phyloP scores from a whole-genome alignment of 2,113 vertebrate species.

The Cathartes aura region DNA sequence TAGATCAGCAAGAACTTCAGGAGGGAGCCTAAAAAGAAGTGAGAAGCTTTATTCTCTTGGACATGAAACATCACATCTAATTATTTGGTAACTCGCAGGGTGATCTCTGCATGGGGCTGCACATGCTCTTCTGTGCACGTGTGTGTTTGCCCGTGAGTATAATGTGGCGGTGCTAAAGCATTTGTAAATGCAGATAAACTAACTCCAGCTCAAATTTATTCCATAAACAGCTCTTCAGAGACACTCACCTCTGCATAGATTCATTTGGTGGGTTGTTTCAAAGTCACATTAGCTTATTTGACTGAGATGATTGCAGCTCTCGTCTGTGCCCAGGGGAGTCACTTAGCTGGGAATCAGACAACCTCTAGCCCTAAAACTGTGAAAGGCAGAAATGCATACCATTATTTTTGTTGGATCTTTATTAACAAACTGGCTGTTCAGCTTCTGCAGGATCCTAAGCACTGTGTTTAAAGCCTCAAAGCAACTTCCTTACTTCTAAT shows the following conservation, averaged over 20 bases:
- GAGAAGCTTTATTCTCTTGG: background rate
- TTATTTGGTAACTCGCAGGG: background rate
- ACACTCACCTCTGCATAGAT: background rate
- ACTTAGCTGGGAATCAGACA: background rate
- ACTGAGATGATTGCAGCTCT: background rate
- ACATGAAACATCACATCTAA: background rate
- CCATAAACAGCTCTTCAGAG: background rate
- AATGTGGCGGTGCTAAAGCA: background rate
- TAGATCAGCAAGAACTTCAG: background rate
- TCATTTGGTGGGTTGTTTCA: background rate
- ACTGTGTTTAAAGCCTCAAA: background rate
- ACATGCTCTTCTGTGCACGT: fast-evolving
- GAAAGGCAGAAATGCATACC: background rate
- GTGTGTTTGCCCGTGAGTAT: background rate
- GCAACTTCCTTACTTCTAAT: background rate
- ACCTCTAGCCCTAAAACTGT: background rate
- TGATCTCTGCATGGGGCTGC: background rate
- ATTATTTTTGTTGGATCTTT: background rate
- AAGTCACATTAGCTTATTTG: background rate
- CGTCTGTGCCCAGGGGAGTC: background rate
- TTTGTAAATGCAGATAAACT: background rate
- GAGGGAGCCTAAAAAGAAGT: background rate
- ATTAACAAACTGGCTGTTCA: background rate
- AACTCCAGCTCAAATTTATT: background rate
- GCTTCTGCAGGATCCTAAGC: background rate